These are phyloP conservation scores for Diprion similis DNA, from an alignment of 1,140 invertebrate genomes.

Conservation along the genomic window DNA sequence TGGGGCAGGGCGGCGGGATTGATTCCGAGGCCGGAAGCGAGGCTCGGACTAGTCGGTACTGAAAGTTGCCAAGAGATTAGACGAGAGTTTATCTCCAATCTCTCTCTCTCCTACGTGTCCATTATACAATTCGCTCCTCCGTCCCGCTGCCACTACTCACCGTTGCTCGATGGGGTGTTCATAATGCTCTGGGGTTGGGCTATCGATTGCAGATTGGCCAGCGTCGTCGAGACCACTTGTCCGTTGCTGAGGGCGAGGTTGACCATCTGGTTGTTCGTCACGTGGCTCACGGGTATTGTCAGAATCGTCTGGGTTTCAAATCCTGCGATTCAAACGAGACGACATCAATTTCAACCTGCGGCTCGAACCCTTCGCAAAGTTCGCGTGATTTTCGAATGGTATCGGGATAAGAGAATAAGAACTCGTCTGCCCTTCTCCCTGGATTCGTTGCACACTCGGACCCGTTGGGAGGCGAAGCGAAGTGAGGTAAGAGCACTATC, in stretches of 20 bases:
- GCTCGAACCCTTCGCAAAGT: no score
- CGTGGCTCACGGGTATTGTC: slow-evolving; percentile 88
- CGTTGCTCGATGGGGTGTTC: slow-evolving; percentile 65
- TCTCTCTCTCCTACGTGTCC: no score
- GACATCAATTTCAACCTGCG: not conserved
- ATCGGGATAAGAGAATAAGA: no score
- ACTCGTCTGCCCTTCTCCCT: no score
- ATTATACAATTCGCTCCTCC: not conserved
- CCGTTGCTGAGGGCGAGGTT: slow-evolving; percentile 80
- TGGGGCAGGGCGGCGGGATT: slow-evolving; percentile 72
- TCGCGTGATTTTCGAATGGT: no score
- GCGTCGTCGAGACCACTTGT: slow-evolving; percentile 84
- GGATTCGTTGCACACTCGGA: no score
- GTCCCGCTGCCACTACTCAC: slow-evolving; percentile 37
- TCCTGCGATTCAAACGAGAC: slow-evolving; percentile 64
- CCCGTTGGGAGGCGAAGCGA: no score
- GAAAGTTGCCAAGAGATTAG: slow-evolving; percentile 20
- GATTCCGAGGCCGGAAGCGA: slow-evolving; percentile 60
- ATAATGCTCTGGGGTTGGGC: slow-evolving; percentile 72
- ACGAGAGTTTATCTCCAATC: slow-evolving; percentile 10
- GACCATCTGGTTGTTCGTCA: slow-evolving; percentile 83
- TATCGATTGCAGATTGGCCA: slow-evolving; percentile 81
- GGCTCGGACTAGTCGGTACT: slow-evolving; percentile 62
- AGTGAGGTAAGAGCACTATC: no score
- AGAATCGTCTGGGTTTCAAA: slow-evolving; percentile 93